These are phyloP conservation scores for Corythaixoides concolor DNA, from an alignment of 2,113 vertebrate genomes.

Conservation along the genomic window DNA sequence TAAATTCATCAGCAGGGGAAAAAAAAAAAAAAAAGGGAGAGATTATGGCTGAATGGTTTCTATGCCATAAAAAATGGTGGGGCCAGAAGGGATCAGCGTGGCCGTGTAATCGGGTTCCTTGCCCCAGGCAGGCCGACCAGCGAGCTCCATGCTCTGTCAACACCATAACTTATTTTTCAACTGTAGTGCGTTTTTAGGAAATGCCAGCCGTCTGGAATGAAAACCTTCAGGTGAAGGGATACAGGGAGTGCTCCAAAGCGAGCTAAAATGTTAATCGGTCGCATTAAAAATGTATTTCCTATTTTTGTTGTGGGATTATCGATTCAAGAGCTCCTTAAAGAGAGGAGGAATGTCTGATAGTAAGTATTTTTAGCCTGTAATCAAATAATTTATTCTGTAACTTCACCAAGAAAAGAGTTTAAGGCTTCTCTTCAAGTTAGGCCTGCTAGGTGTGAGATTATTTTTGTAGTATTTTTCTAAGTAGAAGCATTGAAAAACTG, in stretches of 20 bases:
- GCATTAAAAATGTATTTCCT: slow-evolving; percentile 9
- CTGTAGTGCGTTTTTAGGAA: neutral
- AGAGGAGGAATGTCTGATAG: neutral
- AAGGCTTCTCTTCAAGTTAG: neutral
- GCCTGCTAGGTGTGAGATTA: neutral
- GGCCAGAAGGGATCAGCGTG: neutral
- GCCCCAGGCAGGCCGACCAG: neutral
- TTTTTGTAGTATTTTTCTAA: neutral
- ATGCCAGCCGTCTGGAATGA: slow-evolving; percentile 11
- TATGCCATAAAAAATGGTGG: neutral
- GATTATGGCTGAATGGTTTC: neutral
- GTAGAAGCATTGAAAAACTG: neutral
- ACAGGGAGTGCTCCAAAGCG: neutral
- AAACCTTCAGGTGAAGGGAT: neutral
- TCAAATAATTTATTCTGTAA: slow-evolving; percentile 2
- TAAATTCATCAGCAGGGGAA: neutral
- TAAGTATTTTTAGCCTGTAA: slow-evolving; percentile 11
- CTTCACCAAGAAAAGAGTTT: neutral
- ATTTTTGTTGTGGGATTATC: neutral
- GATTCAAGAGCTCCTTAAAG: neutral
- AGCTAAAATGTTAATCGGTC: neutral
- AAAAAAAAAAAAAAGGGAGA: neutral
- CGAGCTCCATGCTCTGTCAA: neutral
- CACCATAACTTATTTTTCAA: neutral
- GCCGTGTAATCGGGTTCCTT: neutral